phyloP scores from a whole-genome alignment of 2,113 vertebrate genomes.

The cat (Felis catus) region F.catus_Fca126_mat1.0 CM031411.1:84146501-84147000 shows the following conservation, averaged over 20 bases:
- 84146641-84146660: not conserved
- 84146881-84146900: not conserved
- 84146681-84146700: constrained; percentile 1
- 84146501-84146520: too few relatives aligned
- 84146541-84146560: too few relatives aligned
- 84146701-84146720: not conserved
- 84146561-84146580: not conserved
- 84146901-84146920: not conserved
- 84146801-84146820: not conserved
- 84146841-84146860: not conserved
- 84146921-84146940: not conserved
- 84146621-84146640: constrained; percentile 17
- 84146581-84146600: not conserved
- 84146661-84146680: not conserved
- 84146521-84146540: too few relatives aligned
- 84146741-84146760: not conserved
- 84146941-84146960: not conserved
- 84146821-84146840: not conserved
- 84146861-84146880: not conserved
- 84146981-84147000: not conserved
- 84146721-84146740: constrained; percentile 25
- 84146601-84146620: not conserved
- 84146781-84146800: not conserved
- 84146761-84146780: not conserved
- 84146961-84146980: not conserved